Evolutionary conservation across 2,888 invertebrate genomes (phyloP).

Genomic region (Tanypteryx hageni): DNA sequence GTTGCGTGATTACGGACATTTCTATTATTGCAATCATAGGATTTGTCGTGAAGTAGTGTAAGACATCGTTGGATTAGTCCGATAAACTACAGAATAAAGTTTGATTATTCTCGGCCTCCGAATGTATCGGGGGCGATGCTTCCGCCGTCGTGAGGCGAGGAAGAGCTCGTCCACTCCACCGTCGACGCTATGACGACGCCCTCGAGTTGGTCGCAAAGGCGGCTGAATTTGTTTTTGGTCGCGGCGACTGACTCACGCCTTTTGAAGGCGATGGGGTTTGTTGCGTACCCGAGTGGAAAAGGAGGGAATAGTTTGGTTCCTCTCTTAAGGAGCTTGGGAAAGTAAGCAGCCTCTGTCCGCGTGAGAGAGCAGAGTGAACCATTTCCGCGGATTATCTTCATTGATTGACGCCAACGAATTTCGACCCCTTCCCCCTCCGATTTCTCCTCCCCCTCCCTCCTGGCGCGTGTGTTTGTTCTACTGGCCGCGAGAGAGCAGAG

Average conservation of each 20-base stretch:
- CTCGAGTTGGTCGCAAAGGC: not conserved
- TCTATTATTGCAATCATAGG: no score
- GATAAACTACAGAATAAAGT: no score
- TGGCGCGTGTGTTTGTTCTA: constrained; percentile 37
- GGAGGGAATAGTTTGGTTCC: not conserved
- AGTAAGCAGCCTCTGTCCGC: constrained; percentile 9
- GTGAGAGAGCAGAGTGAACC: not conserved
- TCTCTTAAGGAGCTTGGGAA: constrained; percentile 48
- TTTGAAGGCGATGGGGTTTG: not conserved
- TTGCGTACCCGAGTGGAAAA: not conserved
- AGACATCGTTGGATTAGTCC: no score
- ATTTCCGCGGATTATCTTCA: constrained; percentile 44
- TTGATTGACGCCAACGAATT: constrained; percentile 49
- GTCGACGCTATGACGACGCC: not conserved
- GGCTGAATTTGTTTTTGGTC: constrained; percentile 9
- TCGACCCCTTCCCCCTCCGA: not conserved
- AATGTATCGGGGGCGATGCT: no score
- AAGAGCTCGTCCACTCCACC: no score
- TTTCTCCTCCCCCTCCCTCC: not conserved
- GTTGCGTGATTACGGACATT: no score
- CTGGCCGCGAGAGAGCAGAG: constrained; percentile 40
- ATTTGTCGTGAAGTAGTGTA: no score
- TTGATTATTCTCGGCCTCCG: not conserved
- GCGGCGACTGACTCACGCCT: constrained; percentile 26
- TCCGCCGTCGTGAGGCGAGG: not conserved